A percentile compares a stretch with the other conserved stretches of the same genome.
Conservation (phyloP, 2,113 vertebrate genomes). For the Irena cyanogastra region DNA sequence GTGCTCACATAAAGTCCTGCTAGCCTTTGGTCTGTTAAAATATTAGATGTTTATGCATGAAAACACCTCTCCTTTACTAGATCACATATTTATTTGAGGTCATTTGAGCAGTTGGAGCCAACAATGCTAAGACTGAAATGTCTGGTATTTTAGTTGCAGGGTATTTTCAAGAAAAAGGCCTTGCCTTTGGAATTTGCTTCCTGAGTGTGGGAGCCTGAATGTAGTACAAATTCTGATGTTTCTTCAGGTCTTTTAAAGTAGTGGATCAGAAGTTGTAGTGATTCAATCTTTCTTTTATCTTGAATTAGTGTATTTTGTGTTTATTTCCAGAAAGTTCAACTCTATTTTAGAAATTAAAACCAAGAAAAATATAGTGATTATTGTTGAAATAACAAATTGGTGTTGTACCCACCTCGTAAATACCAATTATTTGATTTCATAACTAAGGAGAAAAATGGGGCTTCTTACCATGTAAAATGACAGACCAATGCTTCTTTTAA, state of each 20-base stretch:
- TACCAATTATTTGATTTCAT: neutral
- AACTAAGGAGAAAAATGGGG: neutral
- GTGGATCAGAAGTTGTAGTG: neutral
- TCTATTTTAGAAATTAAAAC: neutral
- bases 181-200: conserved; percentile 15
- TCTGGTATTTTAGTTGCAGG: conserved; percentile 55
- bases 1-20: neutral
- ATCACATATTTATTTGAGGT: neutral
- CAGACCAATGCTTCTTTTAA: neutral
- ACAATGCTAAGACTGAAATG: conserved; percentile 22
- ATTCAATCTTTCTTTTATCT: neutral
- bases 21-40: neutral
- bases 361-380: neutral
- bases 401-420: neutral
- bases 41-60: neutral
- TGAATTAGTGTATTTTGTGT: neutral
- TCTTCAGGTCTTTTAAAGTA: neutral
- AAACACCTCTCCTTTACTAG: neutral
- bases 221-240: neutral
- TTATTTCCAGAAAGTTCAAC: neutral
- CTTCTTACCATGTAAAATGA: neutral
- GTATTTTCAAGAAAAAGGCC: conserved; percentile 39
- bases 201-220: neutral
- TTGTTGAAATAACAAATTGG: neutral
- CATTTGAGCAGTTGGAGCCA: neutral